Evolutionary conservation across 2,113 vertebrate genomes (phyloP).

Genomic region (Ochotona princeps): DNA sequence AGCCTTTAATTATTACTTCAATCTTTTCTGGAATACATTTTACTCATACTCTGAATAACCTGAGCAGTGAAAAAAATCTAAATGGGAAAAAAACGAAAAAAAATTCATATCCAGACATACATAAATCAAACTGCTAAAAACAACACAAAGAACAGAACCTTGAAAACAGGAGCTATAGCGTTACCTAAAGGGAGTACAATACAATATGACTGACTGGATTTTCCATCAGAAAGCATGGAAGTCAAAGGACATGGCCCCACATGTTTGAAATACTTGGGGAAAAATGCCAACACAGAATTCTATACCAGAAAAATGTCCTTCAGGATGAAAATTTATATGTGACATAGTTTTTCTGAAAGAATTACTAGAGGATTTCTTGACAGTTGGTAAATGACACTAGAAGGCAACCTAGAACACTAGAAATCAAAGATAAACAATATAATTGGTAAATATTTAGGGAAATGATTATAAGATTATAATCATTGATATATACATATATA

Average conservation of each 20-base stretch:
- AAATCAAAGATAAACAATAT: conserved; percentile 36
- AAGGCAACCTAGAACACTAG: conserved; percentile 44
- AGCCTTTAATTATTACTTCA: conserved; percentile 54
- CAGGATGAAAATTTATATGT: conserved; percentile 51
- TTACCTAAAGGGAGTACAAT: conserved; percentile 7
- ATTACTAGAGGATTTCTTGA: conserved; percentile 27
- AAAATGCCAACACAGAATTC: conserved; percentile 11
- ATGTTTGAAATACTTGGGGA: background rate
- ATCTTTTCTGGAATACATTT: conserved; percentile 28
- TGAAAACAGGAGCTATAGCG: conserved; percentile 39
- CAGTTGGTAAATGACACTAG: conserved; percentile 43
- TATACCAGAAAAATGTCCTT: conserved; percentile 37
- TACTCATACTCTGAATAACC: conserved; percentile 10
- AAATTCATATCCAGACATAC: background rate
- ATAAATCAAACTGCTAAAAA: conserved; percentile 38
- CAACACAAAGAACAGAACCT: conserved; percentile 20
- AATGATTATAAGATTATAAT: background rate
- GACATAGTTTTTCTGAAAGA: conserved; percentile 47
- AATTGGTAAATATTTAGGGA: conserved; percentile 43
- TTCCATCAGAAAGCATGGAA: conserved; percentile 30
- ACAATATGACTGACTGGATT: conserved; percentile 12
- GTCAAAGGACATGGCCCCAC: background rate
- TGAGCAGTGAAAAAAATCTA: conserved; percentile 39
- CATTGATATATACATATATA: too few relatives aligned
- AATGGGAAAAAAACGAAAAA: conserved; percentile 36